A percentile compares a stretch with the other conserved stretches of the same genome.
phyloP scores from a whole-genome alignment of 2,797 vertebrate genomes.

The Acipenser oxyrinchus region DNA sequence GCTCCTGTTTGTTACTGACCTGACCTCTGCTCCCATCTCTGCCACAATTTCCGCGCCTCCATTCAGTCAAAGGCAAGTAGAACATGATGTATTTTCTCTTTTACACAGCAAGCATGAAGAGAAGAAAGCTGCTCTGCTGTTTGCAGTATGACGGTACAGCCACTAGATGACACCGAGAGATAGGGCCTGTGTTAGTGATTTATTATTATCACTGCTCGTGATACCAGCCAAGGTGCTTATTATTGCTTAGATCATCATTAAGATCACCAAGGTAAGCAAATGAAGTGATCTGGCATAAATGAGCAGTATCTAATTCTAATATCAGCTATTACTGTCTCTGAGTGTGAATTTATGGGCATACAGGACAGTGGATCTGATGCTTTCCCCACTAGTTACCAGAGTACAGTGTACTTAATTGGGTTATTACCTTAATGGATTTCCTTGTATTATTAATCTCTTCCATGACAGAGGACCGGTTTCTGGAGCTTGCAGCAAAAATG shows the following conservation, averaged over 20 bases:
- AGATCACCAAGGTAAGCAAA: slow-evolving; percentile 48
- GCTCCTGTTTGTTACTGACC: slow-evolving; percentile 33
- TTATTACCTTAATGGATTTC: slow-evolving; percentile 29
- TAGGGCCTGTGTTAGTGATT: slow-evolving; percentile 64
- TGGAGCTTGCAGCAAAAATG: slow-evolving; percentile 28
- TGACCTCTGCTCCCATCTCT: slow-evolving; percentile 32
- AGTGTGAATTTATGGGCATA: slow-evolving; percentile 37
- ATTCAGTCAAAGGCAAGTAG: no score
- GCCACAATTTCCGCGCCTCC: not conserved
- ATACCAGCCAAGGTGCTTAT: slow-evolving; percentile 36
- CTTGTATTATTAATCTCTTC: slow-evolving; percentile 19
- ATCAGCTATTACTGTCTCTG: slow-evolving; percentile 45
- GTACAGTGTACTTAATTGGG: slow-evolving; percentile 7
- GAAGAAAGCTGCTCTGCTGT: slow-evolving; percentile 31
- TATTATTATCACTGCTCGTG: slow-evolving; percentile 40
- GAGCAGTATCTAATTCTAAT: slow-evolving; percentile 42
- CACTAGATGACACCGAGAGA: slow-evolving; percentile 97
- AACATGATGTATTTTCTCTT: not conserved
- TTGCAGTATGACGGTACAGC: slow-evolving; percentile 73
- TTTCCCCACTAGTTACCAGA: slow-evolving; percentile 10
- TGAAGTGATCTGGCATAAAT: slow-evolving; percentile 42
- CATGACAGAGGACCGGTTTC: slow-evolving; percentile 9
- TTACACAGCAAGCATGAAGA: not conserved
- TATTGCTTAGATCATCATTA: slow-evolving; percentile 52
- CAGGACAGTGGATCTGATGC: slow-evolving; percentile 29